Evolutionary conservation across 2,888 invertebrate genomes (phyloP), one percentile per base, ranked within the genome.

Genomic region (Diloba caeruleocephala): DNA sequence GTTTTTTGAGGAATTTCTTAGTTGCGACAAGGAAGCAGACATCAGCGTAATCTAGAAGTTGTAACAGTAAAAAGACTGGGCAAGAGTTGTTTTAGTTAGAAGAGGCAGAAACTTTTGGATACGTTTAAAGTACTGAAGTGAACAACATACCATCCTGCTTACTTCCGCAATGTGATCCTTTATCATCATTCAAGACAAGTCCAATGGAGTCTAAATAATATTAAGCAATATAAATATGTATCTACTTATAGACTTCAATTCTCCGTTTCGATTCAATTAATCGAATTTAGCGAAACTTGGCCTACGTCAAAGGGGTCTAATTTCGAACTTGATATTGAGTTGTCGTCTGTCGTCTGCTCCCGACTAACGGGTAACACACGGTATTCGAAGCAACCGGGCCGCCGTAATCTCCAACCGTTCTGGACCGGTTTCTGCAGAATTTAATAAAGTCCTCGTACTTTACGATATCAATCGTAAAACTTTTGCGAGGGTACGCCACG

Each of bases 391-490:
- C 69, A 59, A 56, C 53, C 56, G 37, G 36, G 23, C 28, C 12
- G 12, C 44, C 42, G 42, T 51, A 52, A 59, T 49, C 31, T 46
- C 12, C 21, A 29, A 32, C 42, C 25, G 48, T 8, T 15, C 32
- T 36, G 44, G 54, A 79, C 81, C 64, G 73, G 79, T 80, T 74
- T 67, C 53, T 71, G 70, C 74, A 71, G 77, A 82, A 80, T 84
- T 87, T 83, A 85, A 88, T 88, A 87, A 87, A 87, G 85, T 74
- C 81, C 60, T 79, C 71, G 55, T 52, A 57, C 74, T 88, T 87
- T 84, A 86, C 80, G 81, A 77, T 78, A 67, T 59, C 61, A 74
- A 78, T 84, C 84, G 81, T 89, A 86, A 87, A 87, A 82, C 66
- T 78, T 76, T 79, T 77, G 73, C 75, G 71, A 71, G 72, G 64